These are phyloP conservation scores for Morpho deidamia DNA, from an alignment of 2,888 invertebrate genomes.

Conservation along the genomic window DNA sequence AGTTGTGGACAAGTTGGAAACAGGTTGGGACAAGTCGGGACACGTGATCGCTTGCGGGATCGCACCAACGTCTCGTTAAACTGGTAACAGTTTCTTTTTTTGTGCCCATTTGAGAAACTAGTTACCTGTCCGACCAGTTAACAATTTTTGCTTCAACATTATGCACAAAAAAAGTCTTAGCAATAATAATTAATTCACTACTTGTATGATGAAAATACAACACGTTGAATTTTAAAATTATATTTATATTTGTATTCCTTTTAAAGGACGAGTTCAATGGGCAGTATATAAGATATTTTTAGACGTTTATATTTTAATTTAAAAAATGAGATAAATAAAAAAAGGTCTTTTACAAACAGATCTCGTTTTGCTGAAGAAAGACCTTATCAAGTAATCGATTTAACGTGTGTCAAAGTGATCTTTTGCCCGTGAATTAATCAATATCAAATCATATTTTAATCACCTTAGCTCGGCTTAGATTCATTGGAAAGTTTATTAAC, in stretches of 20 bases:
- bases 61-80: conserved; percentile 17
- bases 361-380: no score
- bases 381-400: no score
- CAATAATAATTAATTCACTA: background rate
- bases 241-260: no score
- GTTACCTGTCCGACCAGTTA: background rate
- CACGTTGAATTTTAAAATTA: background rate
- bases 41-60: conserved; percentile 16
- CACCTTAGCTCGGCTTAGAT: no score
- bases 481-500: background rate
- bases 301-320: no score
- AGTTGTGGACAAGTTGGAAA: conserved; percentile 26
- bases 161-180: background rate
- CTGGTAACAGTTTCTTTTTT: conserved; percentile 12
- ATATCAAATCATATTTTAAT: no score
- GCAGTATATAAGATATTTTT: no score
- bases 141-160: conserved; percentile 4
- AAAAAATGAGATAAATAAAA: no score
- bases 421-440: no score
- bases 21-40: conserved; percentile 35
- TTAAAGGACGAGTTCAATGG: no score
- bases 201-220: background rate
- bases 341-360: no score
- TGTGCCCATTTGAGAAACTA: background rate
- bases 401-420: no score